These are phyloP conservation scores for Lasioglossum figueresi DNA, from an alignment of 2,888 invertebrate genomes.

Conservation along the genomic window DNA sequence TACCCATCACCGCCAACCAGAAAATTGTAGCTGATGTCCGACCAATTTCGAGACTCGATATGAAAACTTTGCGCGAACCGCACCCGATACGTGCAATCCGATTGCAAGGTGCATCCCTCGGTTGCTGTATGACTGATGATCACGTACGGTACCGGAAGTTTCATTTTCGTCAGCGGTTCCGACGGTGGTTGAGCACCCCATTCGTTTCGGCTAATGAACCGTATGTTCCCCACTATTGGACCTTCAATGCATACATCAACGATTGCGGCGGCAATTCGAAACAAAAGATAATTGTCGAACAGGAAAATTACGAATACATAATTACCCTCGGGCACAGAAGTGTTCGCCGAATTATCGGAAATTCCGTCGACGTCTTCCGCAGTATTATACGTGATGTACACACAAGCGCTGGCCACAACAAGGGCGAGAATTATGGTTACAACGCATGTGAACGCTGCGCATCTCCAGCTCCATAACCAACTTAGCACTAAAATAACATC, in stretches of 20 bases:
- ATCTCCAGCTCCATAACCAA: constrained; percentile 76
- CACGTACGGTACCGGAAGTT: constrained; percentile 77
- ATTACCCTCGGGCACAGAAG: constrained; percentile 44
- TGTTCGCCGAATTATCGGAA: not conserved
- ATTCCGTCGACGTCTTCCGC: constrained; percentile 15
- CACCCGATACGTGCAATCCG: constrained; percentile 73
- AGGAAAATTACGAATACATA: constrained; percentile 24
- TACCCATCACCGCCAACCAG: constrained; percentile 92
- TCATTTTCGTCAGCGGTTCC: constrained; percentile 58
- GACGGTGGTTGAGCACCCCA: constrained; percentile 89
- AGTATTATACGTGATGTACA: constrained; percentile 59
- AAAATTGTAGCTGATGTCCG: constrained; percentile 91
- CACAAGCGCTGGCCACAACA: constrained; percentile 63
- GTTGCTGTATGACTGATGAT: constrained; percentile 79
- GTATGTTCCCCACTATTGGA: constrained; percentile 66
- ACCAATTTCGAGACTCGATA: constrained; percentile 87
- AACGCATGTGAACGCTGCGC: constrained; percentile 69
- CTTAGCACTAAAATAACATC: constrained; percentile 70
- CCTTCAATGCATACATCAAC: constrained; percentile 60
- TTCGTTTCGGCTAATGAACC: constrained; percentile 86
- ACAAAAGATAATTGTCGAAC: not conserved
- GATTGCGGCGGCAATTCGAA: not conserved
- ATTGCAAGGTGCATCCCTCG: constrained; percentile 78
- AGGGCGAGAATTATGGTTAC: constrained; percentile 70
- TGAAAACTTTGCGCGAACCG: constrained; percentile 84